Base-by-base conservation (phyloP, 1,140 invertebrate species). In the Phortica variegata region DNA sequence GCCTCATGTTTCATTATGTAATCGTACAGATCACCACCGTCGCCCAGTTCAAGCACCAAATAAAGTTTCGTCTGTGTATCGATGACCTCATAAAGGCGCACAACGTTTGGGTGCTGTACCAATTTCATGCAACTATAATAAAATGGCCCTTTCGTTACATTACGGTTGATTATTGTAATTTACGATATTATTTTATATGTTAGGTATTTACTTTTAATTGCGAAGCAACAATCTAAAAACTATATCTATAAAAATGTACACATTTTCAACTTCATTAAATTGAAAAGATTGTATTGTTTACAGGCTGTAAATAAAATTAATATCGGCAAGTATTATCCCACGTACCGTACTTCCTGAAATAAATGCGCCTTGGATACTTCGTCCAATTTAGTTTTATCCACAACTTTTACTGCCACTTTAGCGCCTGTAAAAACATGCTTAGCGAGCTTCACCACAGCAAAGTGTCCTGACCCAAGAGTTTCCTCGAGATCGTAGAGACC, bases 371-470 rank as follows among this genome's bases (percentile, higher is more conserved):
- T 88, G n/a, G 95, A 97, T 8, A 95, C 85, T 62, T 95, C 91
- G 79, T 99, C 97, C 60, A 99, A 79, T 79, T 97, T 97, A 44
- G 87, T 93, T 79, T 99, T 99, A 78, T 99, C 97, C 65, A 99
- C 99, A 39, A 99, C 89, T 82, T 91, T 91, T 31, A 91, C 89
- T 39, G 89, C 89, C 40, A 99, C 97, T 79, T 96, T 95, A 81
- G 97, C 95, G n/a, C 95, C 95, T 32, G 97, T 99, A 77, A 99
- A 98, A 33, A 99, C 96, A 84, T 99, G 97, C 54, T 91, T 82
- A 8, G 97, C 97, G 51, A 97, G 79, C 82, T 99, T 99, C 16
- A 99, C 97, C 39, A 99, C 95, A 47, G 97, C 97, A 84, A 98
- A 99, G 81, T 99, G 95, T 36, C 95, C 96, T 48, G 88, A 85